A percentile compares a stretch with the other conserved stretches of the same genome.
Evolutionary conservation across 2,113 vertebrate species (phyloP).

Genomic region (Vireo altiloquus): DNA sequence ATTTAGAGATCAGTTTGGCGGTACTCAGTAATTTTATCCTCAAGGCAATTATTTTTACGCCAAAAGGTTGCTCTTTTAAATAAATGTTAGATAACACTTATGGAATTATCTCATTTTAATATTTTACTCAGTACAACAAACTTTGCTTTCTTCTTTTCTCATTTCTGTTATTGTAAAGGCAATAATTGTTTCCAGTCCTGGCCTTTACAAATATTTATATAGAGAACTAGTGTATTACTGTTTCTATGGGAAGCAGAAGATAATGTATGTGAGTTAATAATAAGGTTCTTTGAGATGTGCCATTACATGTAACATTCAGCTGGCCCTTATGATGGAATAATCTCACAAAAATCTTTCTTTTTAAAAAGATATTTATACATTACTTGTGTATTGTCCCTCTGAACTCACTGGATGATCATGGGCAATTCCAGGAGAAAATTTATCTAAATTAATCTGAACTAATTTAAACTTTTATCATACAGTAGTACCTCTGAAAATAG

Average conservation of each 20-base stretch:
- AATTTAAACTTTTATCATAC: not conserved
- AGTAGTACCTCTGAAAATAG: not conserved
- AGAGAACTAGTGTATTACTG: fast-evolving
- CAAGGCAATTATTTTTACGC: not conserved
- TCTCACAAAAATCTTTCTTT: not conserved
- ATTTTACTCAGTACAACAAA: not conserved
- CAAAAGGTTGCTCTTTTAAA: not conserved
- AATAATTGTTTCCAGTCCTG: not conserved
- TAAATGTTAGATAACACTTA: not conserved
- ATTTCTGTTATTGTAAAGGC: not conserved
- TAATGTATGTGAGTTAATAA: not conserved
- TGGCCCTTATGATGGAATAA: not conserved
- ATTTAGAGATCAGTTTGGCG: not conserved
- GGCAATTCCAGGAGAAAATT: not conserved
- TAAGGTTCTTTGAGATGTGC: not conserved
- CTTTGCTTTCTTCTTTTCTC: not conserved
- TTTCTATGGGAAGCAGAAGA: not conserved
- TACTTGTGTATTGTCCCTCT: not conserved
- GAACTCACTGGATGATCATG: not conserved
- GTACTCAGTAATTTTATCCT: not conserved
- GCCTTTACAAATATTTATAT: not conserved
- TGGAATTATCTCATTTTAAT: not conserved
- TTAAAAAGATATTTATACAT: not conserved
- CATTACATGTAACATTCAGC: not conserved
- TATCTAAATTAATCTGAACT: not conserved